Percentiles rank a stretch among this genome's conserved stretches.
Conservation (phyloP, 2,888 invertebrate species). For the Aethes cnicana region DNA sequence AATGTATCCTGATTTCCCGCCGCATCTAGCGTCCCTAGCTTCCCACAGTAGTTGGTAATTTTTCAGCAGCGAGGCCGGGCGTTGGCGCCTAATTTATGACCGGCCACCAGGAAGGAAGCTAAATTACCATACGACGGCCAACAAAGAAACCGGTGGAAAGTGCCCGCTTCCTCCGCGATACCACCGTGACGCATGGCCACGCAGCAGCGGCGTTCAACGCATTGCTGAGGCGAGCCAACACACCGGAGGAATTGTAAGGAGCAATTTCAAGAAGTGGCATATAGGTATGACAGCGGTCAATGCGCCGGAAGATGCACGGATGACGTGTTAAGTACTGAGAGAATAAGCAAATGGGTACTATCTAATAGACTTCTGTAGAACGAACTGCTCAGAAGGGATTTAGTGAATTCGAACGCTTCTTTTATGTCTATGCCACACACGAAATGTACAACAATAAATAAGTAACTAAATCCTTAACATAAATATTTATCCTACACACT, state of each 20-base stretch:
- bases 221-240: constrained; percentile 23
- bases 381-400: too few species aligned
- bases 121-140: constrained; percentile 75
- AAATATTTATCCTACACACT: too few species aligned
- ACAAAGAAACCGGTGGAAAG: constrained; percentile 66
- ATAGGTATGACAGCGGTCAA: too few species aligned
- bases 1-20: background rate
- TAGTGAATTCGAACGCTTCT: too few species aligned
- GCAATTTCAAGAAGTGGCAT: too few species aligned
- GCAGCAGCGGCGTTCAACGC: constrained; percentile 31
- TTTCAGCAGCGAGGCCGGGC: constrained; percentile 66
- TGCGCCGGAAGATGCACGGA: too few species aligned
- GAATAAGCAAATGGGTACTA: too few species aligned
- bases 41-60: constrained; percentile 62
- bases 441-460: too few species aligned
- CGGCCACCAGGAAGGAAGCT: constrained; percentile 70
- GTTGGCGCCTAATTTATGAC: constrained; percentile 74
- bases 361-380: too few species aligned
- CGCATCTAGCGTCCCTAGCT: constrained; percentile 11
- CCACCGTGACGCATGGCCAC: constrained; percentile 51
- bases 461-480: too few species aligned
- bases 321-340: too few species aligned
- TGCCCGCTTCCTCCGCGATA: constrained; percentile 58
- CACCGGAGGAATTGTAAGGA: background rate
- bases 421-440: too few species aligned